Evolutionary conservation across 2,888 invertebrate species (phyloP).

Genomic region (Incurvaria masculella): DNA sequence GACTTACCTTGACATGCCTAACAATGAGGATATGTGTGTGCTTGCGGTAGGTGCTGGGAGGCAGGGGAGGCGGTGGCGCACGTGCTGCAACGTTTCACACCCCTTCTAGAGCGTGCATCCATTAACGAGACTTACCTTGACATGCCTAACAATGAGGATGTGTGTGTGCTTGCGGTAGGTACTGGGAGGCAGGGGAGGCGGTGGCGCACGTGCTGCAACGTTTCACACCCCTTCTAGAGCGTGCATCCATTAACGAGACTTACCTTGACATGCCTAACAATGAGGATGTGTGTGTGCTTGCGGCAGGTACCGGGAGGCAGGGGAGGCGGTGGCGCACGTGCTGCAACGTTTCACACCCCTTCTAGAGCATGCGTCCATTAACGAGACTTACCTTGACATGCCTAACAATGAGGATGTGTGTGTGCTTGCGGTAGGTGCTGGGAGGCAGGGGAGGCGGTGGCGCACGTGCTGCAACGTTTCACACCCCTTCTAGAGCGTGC

Average conservation of each 20-base stretch:
- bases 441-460: constrained; percentile 84
- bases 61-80: constrained; percentile 87
- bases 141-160: too few species aligned
- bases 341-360: constrained; percentile 73
- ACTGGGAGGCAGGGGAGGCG: constrained; percentile 82
- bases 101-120: constrained; percentile 86
- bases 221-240: constrained; percentile 76
- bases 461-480: constrained; percentile 79
- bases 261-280: constrained; percentile 95
- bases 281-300: too few species aligned
- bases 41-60: constrained; percentile 76
- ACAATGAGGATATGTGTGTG: too few species aligned
- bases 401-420: too few species aligned
- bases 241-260: constrained; percentile 97
- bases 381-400: constrained; percentile 97
- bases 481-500: constrained; percentile 84
- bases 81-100: constrained; percentile 77
- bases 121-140: constrained; percentile 98
- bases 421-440: constrained; percentile 80
- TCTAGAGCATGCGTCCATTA: constrained; percentile 92
- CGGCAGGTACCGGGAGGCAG: constrained; percentile 81
- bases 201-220: constrained; percentile 84
- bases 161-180: too few species aligned
- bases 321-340: constrained; percentile 83
- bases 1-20: constrained; percentile 94